These are phyloP conservation scores for Artibeus lituratus DNA, from an alignment of 2,797 vertebrate genomes.

Conservation along the genomic window DNA sequence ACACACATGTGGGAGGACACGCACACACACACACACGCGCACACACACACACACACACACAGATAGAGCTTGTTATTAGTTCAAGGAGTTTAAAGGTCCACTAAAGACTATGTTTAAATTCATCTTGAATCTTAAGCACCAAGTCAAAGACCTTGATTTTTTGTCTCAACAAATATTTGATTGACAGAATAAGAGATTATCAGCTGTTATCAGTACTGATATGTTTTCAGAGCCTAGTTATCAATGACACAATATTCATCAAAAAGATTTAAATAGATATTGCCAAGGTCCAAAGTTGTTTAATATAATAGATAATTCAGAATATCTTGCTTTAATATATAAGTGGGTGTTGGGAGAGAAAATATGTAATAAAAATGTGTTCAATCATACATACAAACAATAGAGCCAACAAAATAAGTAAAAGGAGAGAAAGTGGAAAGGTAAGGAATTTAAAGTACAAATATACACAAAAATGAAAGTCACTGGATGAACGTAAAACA, in stretches of 20 bases:
- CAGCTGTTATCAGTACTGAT: fast-evolving
- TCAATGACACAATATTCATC: not conserved
- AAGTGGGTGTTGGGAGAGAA: not conserved
- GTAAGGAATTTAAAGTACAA: not conserved
- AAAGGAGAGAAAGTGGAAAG: not conserved
- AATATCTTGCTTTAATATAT: not conserved
- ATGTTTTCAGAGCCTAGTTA: not conserved
- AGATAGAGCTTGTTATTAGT: not conserved
- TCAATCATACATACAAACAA: not conserved
- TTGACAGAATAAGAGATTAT: not conserved
- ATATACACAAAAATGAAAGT: not conserved
- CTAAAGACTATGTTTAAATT: not conserved
- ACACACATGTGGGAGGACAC: not conserved
- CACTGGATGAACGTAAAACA: not conserved
- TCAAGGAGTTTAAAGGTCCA: not conserved
- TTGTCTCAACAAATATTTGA: not conserved
- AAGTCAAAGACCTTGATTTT: not conserved
- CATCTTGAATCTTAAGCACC: not conserved
- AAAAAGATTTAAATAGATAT: not conserved
- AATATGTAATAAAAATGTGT: not conserved
- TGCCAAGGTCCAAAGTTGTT: not conserved
- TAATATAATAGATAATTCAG: not conserved
- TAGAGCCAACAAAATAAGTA: not conserved
- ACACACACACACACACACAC: too few relatives aligned
- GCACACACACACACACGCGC: not conserved